phyloP scores from a whole-genome alignment of 2,888 invertebrate genomes.

The Philopedon plagiatum region DNA sequence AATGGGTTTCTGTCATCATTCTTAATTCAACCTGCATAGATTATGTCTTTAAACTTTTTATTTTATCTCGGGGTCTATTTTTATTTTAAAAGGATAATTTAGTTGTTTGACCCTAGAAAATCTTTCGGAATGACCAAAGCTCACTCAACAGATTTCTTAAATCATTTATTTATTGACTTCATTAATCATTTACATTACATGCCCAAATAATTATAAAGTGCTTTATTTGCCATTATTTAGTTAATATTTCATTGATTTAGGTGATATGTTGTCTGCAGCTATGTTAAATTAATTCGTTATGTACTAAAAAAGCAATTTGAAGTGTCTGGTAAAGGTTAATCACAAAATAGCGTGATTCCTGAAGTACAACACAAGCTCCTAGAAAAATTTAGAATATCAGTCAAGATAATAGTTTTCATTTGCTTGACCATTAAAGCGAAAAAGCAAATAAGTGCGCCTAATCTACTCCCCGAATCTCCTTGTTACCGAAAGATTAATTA shows the following conservation, averaged over 20 bases:
- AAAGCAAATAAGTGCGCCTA: conserved; percentile 40
- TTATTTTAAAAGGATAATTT: too few species aligned
- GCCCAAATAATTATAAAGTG: too few species aligned
- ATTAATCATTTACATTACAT: too few species aligned
- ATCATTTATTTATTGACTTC: too few species aligned
- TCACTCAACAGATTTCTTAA: too few species aligned
- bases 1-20: too few species aligned
- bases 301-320: conserved; percentile 22
- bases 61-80: too few species aligned
- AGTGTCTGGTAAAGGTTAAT: conserved; percentile 42
- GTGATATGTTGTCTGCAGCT: conserved; percentile 31
- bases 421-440: conserved; percentile 44
- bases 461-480: conserved; percentile 34
- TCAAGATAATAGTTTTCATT: conserved; percentile 47
- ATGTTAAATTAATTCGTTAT: conserved; percentile 40
- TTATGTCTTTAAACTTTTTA: too few species aligned
- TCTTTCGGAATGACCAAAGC: too few species aligned
- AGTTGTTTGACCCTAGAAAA: too few species aligned
- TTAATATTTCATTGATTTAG: conserved; percentile 15
- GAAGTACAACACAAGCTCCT: conserved; percentile 13
- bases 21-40: too few species aligned
- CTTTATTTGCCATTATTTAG: background rate
- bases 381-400: conserved; percentile 41
- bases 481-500: conserved; percentile 40
- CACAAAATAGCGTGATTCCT: conserved; percentile 39